Evolutionary conservation across 2,888 invertebrate species (phyloP).

Genomic region (Eutolmus rufibarbis): DNA sequence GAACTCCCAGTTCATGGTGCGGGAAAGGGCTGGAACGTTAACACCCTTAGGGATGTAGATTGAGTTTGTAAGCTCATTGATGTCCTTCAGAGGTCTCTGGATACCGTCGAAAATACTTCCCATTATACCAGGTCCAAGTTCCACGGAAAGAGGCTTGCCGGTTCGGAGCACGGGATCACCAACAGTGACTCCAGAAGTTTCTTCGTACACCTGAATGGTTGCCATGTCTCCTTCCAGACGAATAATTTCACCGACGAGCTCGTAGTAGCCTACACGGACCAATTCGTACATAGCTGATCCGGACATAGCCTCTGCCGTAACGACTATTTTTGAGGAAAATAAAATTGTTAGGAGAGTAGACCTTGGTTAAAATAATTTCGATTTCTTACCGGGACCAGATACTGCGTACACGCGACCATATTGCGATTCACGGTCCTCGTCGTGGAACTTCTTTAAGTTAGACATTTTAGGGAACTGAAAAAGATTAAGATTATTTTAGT

Average conservation of each 20-base stretch:
- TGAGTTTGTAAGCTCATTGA: conserved; percentile 89
- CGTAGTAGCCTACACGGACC: conserved; percentile 97
- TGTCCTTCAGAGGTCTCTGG: conserved; percentile 97
- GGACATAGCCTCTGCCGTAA: conserved; percentile 98
- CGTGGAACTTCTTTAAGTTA: conserved; percentile 74
- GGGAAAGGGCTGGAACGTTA: conserved; percentile 89
- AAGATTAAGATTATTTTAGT: neutral
- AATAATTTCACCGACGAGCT: conserved; percentile 99
- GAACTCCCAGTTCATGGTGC: conserved; percentile 90
- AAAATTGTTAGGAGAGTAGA: neutral
- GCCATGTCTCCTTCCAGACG: conserved; percentile 99
- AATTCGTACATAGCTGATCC: conserved; percentile 99
- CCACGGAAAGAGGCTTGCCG: conserved; percentile 98
- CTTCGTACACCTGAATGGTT: conserved; percentile 98
- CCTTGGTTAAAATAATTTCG: neutral
- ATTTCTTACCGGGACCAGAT: conserved; percentile 90
- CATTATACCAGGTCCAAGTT: conserved; percentile 98
- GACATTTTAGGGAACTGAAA: conserved; percentile 65
- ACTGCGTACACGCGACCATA: conserved; percentile 98
- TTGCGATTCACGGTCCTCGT: conserved; percentile 85
- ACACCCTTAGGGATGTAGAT: conserved; percentile 99
- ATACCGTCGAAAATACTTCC: conserved; percentile 99
- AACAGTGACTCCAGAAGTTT: conserved; percentile 98
- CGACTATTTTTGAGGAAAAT: conserved; percentile 71
- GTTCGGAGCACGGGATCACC: conserved; percentile 98